Base-by-base conservation (phyloP, 2,113 vertebrate species). In the Lamprotornis superbus region DNA sequence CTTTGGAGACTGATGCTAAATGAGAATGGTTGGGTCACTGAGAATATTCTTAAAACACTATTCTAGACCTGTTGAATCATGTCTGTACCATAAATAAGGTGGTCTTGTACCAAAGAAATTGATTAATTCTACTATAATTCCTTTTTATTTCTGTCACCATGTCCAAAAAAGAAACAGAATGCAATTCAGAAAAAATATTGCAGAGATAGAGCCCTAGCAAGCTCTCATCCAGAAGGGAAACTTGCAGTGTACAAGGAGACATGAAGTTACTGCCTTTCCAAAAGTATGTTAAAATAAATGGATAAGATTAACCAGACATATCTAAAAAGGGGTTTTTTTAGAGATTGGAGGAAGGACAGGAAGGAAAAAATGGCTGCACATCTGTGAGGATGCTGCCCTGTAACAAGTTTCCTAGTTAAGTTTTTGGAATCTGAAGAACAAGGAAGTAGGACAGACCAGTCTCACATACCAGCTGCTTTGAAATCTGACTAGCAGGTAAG, bases 181-280 rank as follows among this genome's bases (percentile, higher is more conserved):
- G 2, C 5, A 52, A 14, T 52, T 67, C 20, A 65, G 10, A 8
- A 23, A 52, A 60, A 50, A 52, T 79, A 19, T 7, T 76, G 33
- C 21, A 53, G 60, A 46, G 2, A 2, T 25, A 69, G 9, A 13
- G 4, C 49, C 23, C 33, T 11, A 3, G 2, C 2, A 10, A 49
- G 5, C 4, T 76, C 19, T 82, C 10, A 12, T 79, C 7, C 30
- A 46, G n/a, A 56, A 91, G 5, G 6, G 11, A 77, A 88, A 18
- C 18, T 63, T 70, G 13, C 3, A 65, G 3, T 21, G 13, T 60
- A 50, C 7, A 55, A 8, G 28, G 33, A 46, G 5, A 33, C 17
- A 46, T 1, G 2, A 85, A 64, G n/a, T 67, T 39, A 44, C 17
- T 42, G 15, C 2, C 27, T 83, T 83, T 61, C 47, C 2, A 56